Percentiles rank a stretch among this genome's conserved stretches.
Evolutionary conservation across 2,797 vertebrate species (phyloP).

Genomic region (Sebastes taczanowskii): DNA sequence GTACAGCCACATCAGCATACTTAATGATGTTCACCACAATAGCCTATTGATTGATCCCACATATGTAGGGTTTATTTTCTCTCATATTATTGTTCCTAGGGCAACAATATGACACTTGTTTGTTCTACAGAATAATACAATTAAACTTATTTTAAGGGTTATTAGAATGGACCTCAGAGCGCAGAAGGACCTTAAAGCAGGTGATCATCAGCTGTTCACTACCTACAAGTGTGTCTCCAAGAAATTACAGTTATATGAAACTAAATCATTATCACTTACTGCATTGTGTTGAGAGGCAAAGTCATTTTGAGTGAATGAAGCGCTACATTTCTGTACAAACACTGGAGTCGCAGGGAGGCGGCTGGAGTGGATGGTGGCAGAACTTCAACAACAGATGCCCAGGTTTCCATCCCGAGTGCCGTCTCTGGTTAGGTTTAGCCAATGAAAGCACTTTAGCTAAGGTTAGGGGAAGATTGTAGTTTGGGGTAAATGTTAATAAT

Average conservation of each 20-base stretch:
- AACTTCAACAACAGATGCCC: accelerated
- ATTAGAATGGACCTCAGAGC: not conserved
- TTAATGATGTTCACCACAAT: not conserved
- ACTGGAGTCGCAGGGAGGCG: too few species aligned
- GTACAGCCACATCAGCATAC: not conserved
- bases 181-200: not conserved
- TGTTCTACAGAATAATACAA: not conserved
- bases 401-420: too few species aligned
- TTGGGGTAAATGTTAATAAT: not conserved
- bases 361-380: too few species aligned
- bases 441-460: not conserved
- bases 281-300: not conserved
- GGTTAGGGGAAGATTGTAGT: not conserved
- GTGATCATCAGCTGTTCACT: not conserved
- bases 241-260: not conserved
- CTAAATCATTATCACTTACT: not conserved
- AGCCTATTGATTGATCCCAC: not conserved
- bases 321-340: too few species aligned
- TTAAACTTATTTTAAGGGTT: not conserved
- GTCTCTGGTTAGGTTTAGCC: not conserved
- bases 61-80: not conserved
- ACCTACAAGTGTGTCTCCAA: not conserved
- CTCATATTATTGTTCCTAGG: not conserved
- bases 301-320: not conserved
- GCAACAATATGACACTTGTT: not conserved